Evolutionary conservation across 2,888 invertebrate genomes (phyloP), one percentile per base, ranked within the genome.

Genomic region (Euspilapteryx auroguttella): DNA sequence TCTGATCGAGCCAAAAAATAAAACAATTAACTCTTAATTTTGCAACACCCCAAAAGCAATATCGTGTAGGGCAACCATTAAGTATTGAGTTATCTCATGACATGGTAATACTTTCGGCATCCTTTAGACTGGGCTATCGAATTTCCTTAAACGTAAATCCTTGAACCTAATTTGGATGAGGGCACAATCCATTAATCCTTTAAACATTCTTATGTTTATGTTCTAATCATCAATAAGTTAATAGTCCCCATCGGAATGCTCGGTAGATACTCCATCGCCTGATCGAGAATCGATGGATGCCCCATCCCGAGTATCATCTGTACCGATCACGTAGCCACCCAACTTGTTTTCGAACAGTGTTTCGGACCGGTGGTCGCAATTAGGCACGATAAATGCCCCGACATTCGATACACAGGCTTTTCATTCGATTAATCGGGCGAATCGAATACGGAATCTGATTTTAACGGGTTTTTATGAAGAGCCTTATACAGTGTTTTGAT

Each of bases 351-450:
- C 36, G 37, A 49, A 41, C 45, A 46, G 51, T 49, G 55, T 54
- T 58, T 56, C 56, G 57, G 53, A 45, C 42, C 50, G 59, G 64
- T 62, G 62, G 62, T 59, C 61, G 63, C 63, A 71, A 69, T 71
- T 68, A 69, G 66, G 58, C 50, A 42, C 56, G 58, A 66, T 71
- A 68, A 71, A 68, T 62, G 61, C 62, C 49, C 54, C 50, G 61
- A 59, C 58, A 61, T 51, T 48, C 55, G 61, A 63, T 56, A 58
- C 56, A 49, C 45, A 44, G 51, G 44, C 46, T 52, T 56, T 53
- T 57, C 56, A 55, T 57, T 55, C 56, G 58, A 62, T 62, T 65
- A 64, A 65, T 64, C 61, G 59, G 47, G 52, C 40, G 52, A 53
- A 58, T 50, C 49, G 56, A 51, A 57, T 47, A 56, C 45, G 46